Evolutionary conservation across 2,888 invertebrate species (phyloP).

Genomic region (Willowsia nigromaculata): DNA sequence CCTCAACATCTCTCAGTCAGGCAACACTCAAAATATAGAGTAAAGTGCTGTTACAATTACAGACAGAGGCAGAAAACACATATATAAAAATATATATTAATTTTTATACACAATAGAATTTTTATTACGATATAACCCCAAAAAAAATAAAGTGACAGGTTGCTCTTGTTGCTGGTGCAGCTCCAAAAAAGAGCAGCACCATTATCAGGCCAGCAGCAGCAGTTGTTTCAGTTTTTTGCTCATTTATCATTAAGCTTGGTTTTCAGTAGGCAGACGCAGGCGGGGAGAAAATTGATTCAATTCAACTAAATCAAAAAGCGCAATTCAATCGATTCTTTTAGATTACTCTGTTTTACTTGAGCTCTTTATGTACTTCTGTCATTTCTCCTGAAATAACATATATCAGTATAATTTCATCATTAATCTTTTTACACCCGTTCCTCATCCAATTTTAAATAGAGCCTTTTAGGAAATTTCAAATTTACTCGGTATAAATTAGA

Average conservation of each 20-base stretch:
- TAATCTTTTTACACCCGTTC: constrained; percentile 27
- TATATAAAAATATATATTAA: constrained; percentile 13
- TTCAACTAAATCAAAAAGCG: constrained; percentile 52
- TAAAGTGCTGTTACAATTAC: neutral
- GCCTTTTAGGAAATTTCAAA: neutral
- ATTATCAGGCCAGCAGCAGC: neutral
- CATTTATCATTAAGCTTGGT: constrained; percentile 50
- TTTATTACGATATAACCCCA: neutral
- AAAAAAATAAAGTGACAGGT: constrained; percentile 55
- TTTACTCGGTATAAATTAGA: neutral
- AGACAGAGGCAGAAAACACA: neutral
- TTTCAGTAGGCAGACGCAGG: constrained; percentile 30
- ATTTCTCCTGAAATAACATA: neutral
- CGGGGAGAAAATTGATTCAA: constrained; percentile 38
- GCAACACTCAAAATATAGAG: neutral
- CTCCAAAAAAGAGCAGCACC: neutral
- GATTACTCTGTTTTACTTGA: too few species aligned
- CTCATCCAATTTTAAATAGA: neutral
- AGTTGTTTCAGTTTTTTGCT: constrained; percentile 53
- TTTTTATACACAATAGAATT: neutral
- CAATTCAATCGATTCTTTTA: constrained; percentile 37
- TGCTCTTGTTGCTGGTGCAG: constrained; percentile 17
- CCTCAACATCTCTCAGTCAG: neutral
- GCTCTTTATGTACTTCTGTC: too few species aligned
- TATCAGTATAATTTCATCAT: constrained; percentile 30